Evolutionary conservation across 2,888 invertebrate species (phyloP).

Genomic region (Acanthosoma haemorrhoidale): DNA sequence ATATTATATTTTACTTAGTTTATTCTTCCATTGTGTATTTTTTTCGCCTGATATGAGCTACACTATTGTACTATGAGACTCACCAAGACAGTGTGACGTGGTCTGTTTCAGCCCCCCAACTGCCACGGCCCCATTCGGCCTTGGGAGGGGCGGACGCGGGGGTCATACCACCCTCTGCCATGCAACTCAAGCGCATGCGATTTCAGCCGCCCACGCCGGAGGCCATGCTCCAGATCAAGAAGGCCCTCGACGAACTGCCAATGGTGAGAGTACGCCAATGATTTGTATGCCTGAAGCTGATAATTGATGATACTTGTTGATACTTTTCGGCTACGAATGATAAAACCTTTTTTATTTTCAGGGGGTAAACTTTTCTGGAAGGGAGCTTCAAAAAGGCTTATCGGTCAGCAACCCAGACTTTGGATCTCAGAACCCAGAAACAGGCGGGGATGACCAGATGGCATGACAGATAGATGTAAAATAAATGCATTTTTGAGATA

Average conservation of each 20-base stretch:
- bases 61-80: no score
- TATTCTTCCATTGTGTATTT: no score
- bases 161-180: not conserved
- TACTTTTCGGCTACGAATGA: not conserved
- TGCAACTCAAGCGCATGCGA: constrained; percentile 24
- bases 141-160: not conserved
- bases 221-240: constrained; percentile 12
- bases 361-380: not conserved
- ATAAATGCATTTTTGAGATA: not conserved
- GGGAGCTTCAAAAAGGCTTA: not conserved
- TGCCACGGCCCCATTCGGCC: not conserved
- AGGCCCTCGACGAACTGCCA: constrained; percentile 19
- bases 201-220: constrained; percentile 26
- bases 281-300: not conserved
- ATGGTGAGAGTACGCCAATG: not conserved
- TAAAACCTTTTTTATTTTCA: not conserved
- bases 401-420: not conserved
- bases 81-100: no score
- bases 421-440: not conserved
- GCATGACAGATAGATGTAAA: not conserved
- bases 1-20: no score
- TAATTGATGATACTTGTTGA: not conserved
- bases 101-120: not conserved
- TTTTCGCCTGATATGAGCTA: no score
- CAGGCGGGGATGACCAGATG: not conserved